Evolutionary conservation across 1,140 invertebrate species (phyloP), one percentile per base, ranked within the genome.

Genomic region (Drosophila kepulauana): DNA sequence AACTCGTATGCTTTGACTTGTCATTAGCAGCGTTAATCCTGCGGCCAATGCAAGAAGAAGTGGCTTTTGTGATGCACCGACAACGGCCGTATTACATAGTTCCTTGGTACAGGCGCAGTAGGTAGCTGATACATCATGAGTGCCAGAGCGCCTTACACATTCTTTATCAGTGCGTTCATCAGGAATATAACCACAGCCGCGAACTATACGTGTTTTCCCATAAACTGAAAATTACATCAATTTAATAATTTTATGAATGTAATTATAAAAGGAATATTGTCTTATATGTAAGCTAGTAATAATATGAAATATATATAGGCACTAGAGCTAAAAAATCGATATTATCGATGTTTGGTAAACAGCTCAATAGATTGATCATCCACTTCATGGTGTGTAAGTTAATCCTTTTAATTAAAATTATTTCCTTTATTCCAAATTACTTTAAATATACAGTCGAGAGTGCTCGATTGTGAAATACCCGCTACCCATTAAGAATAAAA

Each of bases 101-200:
- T 96, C 95, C 6, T 94, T 94, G 69, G 95, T 95, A 85, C 97
- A 97, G 25, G 96, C 94, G 91, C 97, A 97, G 82, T 97, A 97
- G 2, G 93, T 93, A 46, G 95, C 94, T 51, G 95, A 94, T 1
- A 97, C 94, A 64, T 97, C 96, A 64, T 96, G 95, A 4, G 95
- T 97, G 7, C 96, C 96, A 0, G 94, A 94, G 73, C 96, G 94
- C 75, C 92, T 93, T 38, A 95, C 79, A 84, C 96, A 97, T 11
- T 93, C 87, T 41, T 94, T 94, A 64, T 96, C 95, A 33, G 91
- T 92, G 33, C 93, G 91, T 1, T 94, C 93, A 67, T 96, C 95
- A 16, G 93, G 93, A 15, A 97, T 92, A 89, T 96, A 97, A 4
- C 96, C 96, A 76, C 96, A 97, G 41, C 95, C 94, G 52, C 96